Evolutionary conservation across 2,888 invertebrate species (phyloP).

Genomic region (Watsonalla cultraria): DNA sequence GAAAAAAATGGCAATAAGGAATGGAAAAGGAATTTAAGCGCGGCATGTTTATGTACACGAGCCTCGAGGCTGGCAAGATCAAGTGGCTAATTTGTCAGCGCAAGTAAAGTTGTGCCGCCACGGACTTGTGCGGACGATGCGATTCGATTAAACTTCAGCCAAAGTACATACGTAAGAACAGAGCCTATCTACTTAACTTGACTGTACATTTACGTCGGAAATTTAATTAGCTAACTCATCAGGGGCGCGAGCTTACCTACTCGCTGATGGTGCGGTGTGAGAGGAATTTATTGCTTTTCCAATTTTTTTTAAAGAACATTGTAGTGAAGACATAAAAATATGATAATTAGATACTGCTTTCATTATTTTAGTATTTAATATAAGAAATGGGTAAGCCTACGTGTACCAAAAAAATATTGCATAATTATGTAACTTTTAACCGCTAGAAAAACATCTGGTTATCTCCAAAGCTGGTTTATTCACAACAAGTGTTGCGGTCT

Average conservation of each 20-base stretch:
- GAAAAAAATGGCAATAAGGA: constrained; percentile 34
- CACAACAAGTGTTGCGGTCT: constrained; percentile 1
- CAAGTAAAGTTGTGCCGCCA: constrained; percentile 51
- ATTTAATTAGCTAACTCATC: constrained; percentile 70
- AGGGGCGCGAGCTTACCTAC: constrained; percentile 28
- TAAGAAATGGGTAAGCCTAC: background rate
- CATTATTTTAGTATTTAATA: background rate
- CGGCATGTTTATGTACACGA: constrained; percentile 51
- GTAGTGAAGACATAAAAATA: too few species aligned
- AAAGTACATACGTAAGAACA: constrained; percentile 56
- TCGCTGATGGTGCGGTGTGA: constrained; percentile 23
- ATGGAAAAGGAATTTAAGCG: constrained; percentile 46
- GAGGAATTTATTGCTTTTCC: background rate
- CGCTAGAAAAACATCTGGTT: background rate
- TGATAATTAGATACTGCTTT: too few species aligned
- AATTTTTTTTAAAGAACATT: too few species aligned
- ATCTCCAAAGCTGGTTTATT: constrained; percentile 1
- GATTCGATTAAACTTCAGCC: constrained; percentile 74
- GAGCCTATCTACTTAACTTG: constrained; percentile 61
- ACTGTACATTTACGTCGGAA: constrained; percentile 58
- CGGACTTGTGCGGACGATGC: constrained; percentile 57
- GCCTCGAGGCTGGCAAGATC: constrained; percentile 52
- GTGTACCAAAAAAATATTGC: background rate
- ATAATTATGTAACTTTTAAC: background rate
- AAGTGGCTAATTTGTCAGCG: constrained; percentile 73